A percentile compares a stretch with the other conserved stretches of the same genome.
These are phyloP conservation scores for Galendromus occidentalis DNA, from an alignment of 1,140 invertebrate species.

Conservation along the genomic window DNA sequence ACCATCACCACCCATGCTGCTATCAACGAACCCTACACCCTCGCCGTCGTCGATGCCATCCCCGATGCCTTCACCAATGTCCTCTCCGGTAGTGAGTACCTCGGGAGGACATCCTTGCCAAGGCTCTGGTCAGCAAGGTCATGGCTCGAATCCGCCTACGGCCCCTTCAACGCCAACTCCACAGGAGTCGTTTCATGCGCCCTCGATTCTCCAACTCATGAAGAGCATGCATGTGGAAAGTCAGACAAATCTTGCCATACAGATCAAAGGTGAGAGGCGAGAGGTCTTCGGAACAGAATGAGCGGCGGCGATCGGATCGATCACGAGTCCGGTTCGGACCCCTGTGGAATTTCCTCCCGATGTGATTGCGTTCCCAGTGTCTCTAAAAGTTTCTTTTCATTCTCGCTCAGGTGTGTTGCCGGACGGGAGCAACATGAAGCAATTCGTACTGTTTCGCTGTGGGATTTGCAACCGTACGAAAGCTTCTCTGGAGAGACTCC, in stretches of 20 bases:
- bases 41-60: constrained; percentile 4
- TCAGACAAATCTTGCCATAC: constrained; percentile 2
- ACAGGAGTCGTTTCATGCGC: not conserved
- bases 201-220: constrained; percentile 3
- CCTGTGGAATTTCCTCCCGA: no score
- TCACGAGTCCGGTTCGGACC: no score
- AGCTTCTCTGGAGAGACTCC: not conserved
- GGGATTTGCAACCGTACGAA: constrained; percentile 7
- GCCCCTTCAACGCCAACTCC: not conserved
- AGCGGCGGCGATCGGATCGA: no score
- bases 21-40: not conserved
- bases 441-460: not conserved
- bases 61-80: constrained; percentile 6
- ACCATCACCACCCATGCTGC: not conserved
- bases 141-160: not conserved
- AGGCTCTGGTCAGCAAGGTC: not conserved
- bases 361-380: no score
- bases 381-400: not conserved
- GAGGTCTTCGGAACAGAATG: no score
- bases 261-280: not conserved
- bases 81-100: constrained; percentile 2
- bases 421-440: not conserved
- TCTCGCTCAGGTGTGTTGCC: not conserved
- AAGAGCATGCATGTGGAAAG: constrained; percentile 4
- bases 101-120: not conserved